A percentile compares a stretch with the other conserved stretches of the same genome.
These are phyloP conservation scores for Seriola rivoliana DNA, from an alignment of 2,113 vertebrate species.

Conservation along the genomic window DNA sequence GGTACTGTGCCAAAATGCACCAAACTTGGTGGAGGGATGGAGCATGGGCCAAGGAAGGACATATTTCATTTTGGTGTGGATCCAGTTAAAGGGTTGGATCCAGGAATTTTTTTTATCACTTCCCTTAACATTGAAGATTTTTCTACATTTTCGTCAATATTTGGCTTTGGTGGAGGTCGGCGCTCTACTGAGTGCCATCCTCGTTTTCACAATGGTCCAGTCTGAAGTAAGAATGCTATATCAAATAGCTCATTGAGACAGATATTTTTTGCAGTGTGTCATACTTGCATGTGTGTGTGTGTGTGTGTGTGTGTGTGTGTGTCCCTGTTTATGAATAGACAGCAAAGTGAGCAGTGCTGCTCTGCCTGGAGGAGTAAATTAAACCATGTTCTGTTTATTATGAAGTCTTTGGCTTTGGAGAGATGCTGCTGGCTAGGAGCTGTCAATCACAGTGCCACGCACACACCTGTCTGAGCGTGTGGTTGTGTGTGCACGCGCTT, in stretches of 20 bases:
- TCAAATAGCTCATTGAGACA: background rate
- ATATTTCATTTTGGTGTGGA: too few species aligned
- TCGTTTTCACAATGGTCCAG: background rate
- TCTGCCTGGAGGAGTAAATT: conserved; percentile 68
- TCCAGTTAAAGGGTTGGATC: too few species aligned
- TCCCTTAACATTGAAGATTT: too few species aligned
- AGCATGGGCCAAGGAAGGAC: too few species aligned
- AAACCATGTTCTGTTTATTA: conserved; percentile 73
- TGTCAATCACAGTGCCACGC: conserved; percentile 68
- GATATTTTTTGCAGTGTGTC: conserved; percentile 35
- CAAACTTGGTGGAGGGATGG: too few species aligned
- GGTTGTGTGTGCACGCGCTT: background rate
- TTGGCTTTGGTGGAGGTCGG: too few species aligned
- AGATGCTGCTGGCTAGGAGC: conserved; percentile 60
- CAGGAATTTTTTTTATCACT: too few species aligned
- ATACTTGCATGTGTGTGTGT: conserved; percentile 5
- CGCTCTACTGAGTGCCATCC: too few species aligned
- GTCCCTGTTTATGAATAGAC: conserved; percentile 36
- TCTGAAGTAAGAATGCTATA: background rate
- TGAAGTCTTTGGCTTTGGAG: conserved; percentile 64
- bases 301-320: background rate
- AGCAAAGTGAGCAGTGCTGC: conserved; percentile 44
- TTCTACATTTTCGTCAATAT: too few species aligned
- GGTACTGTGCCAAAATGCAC: too few species aligned
- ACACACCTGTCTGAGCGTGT: background rate